Evolutionary conservation across 2,797 vertebrate species (phyloP), one percentile per base, ranked within the genome.

Genomic region (Poeciliopsis turneri): DNA sequence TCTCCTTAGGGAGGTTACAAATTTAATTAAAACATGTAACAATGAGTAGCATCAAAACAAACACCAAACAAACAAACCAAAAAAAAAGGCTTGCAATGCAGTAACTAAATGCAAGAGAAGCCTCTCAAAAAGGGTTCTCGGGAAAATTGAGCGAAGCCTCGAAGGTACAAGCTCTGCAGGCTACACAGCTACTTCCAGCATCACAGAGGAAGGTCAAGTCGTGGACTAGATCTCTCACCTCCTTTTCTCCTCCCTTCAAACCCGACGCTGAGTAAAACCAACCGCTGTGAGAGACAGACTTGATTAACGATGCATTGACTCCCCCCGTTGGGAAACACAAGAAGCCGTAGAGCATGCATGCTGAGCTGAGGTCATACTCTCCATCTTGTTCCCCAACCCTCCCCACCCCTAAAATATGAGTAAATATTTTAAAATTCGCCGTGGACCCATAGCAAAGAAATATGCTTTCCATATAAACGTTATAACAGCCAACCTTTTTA

Each of bases 221-320:
- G 83, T 87, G 90, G 88, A 90, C 90, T 75, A 10, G 82, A 79
- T 81, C 85, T 61, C 78, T 13, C 75, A 69, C 72, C 71, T 76
- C 71, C 68, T 83, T 46, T 47, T 76, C 77, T 53, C 75, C 84
- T 83, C 88, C 78, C 77, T 87, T 72, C 84, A 82, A 84, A 83
- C 82, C 75, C 25, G 45, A 81, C 46, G 72, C 76, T 8, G 83
- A 85, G 84, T 72, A 84, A 87, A 92, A 92, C 85, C 86, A 79
- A 90, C 91, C 72, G 91, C 93, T 94, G 93, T 80, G 93, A 91
- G 86, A 88, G 82, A 90, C 90, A 92, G 90, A 82, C 92, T 92
- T 94, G 94, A 93, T 94, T 94, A 94, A 93, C 88, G 93, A 93
- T 92, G 92, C 92, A 77, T 88, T 88, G 85, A 80, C 88, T 80